Evolutionary conservation across 53 echinoderm and acorn worm genomes (phyloP).

Genomic region (Temnopleurus reevesii): DNA sequence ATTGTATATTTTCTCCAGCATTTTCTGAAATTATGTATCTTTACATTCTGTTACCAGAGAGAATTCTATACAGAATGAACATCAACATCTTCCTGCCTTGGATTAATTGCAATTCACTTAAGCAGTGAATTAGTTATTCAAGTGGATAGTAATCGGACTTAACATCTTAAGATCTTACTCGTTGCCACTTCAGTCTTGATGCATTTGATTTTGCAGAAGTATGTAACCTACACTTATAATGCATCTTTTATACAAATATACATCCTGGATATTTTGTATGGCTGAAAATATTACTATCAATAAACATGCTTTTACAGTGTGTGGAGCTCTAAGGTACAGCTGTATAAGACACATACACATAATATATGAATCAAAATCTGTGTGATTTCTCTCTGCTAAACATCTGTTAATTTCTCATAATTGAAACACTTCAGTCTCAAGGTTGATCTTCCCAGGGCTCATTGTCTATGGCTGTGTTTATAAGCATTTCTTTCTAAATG

Average conservation of each 20-base stretch:
- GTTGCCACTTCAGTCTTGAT: no score
- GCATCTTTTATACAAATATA: background rate
- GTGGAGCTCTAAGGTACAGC: background rate
- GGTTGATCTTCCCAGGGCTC: background rate
- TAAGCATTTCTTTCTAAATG: no score
- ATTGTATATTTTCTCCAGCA: no score
- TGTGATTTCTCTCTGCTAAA: background rate
- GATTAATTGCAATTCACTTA: no score
- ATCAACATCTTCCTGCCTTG: no score
- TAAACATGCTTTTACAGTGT: background rate
- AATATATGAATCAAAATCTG: conserved; percentile 16
- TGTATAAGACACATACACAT: background rate
- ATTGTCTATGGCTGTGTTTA: background rate
- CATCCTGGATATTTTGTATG: background rate
- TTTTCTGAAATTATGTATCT: no score
- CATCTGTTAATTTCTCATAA: conserved; percentile 13
- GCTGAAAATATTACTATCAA: background rate
- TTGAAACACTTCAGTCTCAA: background rate
- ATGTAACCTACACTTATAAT: background rate
- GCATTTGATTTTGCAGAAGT: background rate
- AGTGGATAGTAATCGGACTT: no score
- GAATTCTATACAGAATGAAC: no score
- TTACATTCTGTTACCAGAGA: no score
- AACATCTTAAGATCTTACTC: no score
- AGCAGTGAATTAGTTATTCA: no score